These are phyloP conservation scores for Aplidium turbinatum DNA, from an alignment of 23 tunicate species.

Conservation along the genomic window DNA sequence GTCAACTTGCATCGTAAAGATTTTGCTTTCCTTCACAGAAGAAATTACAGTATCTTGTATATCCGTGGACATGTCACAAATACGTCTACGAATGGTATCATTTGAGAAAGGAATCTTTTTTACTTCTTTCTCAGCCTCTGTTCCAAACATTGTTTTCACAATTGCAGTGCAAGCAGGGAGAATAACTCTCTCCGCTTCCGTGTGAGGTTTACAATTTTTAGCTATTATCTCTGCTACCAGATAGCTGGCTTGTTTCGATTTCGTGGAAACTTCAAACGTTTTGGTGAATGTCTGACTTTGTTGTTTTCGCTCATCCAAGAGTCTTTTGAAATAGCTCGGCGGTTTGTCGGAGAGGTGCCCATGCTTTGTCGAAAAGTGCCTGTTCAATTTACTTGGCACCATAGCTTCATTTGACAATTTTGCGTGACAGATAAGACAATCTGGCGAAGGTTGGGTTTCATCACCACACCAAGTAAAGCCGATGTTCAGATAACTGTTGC, in stretches of 20 bases:
- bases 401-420: no score
- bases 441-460: no score
- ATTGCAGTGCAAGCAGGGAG: conserved; percentile 27
- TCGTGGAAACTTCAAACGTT: conserved; percentile 16
- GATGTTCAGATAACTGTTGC: no score
- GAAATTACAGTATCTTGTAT: conserved; percentile 24
- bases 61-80: conserved; percentile 26
- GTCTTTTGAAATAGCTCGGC: conserved; percentile 24
- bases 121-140: conserved; percentile 20
- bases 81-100: conserved; percentile 34
- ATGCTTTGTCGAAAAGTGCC: conserved; percentile 17
- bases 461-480: no score
- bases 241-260: conserved; percentile 21
- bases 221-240: conserved; percentile 33
- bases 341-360: conserved; percentile 25
- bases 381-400: no score
- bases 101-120: conserved; percentile 14
- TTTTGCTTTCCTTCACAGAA: conserved; percentile 23
- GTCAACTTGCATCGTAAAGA: conserved; percentile 37
- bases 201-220: conserved; percentile 33
- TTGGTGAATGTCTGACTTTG: conserved; percentile 25
- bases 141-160: conserved; percentile 28
- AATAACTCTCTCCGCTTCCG: conserved; percentile 25
- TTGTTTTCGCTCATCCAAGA: conserved; percentile 27
- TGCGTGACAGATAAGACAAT: no score